Conservation (phyloP, 2,888 invertebrate species). For the Tenthredo distinguenda region DNA sequence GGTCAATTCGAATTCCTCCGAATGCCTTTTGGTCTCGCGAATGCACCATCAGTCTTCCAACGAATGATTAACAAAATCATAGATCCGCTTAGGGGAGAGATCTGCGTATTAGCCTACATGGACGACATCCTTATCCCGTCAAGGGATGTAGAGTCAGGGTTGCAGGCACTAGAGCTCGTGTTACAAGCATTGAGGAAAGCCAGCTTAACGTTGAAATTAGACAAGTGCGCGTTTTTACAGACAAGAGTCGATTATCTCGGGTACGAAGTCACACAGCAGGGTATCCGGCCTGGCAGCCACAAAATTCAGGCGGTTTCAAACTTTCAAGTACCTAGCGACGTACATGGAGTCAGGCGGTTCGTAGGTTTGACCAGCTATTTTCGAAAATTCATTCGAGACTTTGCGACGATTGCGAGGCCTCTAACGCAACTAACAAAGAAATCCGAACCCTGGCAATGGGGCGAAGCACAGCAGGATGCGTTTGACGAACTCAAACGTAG, state of each 20-base stretch:
- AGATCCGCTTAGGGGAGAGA: neutral
- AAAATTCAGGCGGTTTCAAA: no score
- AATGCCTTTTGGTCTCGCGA: slow-evolving; percentile 26
- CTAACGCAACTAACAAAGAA: slow-evolving; percentile 57
- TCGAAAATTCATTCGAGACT: no score
- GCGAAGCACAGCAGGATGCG: slow-evolving; percentile 43
- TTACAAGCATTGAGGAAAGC: slow-evolving; percentile 44
- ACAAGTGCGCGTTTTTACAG: slow-evolving; percentile 56
- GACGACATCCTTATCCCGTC: slow-evolving; percentile 27
- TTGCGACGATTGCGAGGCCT: slow-evolving; percentile 53
- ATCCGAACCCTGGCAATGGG: slow-evolving; percentile 54
- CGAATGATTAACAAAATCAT: neutral
- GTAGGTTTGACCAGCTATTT: no score
- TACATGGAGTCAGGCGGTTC: no score
- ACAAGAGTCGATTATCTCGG: slow-evolving; percentile 56
- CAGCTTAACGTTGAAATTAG: slow-evolving; percentile 55
- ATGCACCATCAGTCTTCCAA: slow-evolving; percentile 9
- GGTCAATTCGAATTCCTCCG: slow-evolving; percentile 24
- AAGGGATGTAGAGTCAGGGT: neutral
- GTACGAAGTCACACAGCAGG: no score
- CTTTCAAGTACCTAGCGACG: no score
- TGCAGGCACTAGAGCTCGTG: slow-evolving; percentile 44
- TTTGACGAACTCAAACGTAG: slow-evolving; percentile 55
- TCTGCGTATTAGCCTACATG: slow-evolving; percentile 18
- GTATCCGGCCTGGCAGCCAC: no score